A percentile compares a stretch with the other conserved stretches of the same genome.
Evolutionary conservation across 1,140 invertebrate genomes (phyloP).

Genomic region (Araneus ventricosus): DNA sequence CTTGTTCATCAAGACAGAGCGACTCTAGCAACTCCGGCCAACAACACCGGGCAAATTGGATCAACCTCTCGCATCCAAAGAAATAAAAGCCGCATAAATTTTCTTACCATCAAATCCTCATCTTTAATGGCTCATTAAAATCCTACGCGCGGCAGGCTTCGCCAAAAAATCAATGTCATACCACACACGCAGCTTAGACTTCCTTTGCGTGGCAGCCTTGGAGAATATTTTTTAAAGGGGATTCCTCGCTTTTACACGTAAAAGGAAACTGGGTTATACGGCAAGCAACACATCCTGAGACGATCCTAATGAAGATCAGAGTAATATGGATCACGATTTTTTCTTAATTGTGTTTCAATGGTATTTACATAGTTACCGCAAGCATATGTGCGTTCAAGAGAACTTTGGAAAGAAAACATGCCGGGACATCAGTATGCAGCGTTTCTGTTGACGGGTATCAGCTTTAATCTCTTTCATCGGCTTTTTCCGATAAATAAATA

Average conservation of each 20-base stretch:
- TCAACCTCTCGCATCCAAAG: not conserved
- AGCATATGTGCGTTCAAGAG: not conserved
- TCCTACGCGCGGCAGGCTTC: constrained; percentile 27
- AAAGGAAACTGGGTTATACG: constrained; percentile 27
- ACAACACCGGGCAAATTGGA: not conserved
- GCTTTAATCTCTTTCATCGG: not conserved
- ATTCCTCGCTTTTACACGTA: not conserved
- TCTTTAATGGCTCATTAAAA: constrained; percentile 35
- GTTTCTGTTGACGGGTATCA: not conserved
- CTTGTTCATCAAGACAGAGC: not conserved
- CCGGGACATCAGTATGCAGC: not conserved
- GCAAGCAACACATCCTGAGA: not conserved
- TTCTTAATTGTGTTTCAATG: constrained; percentile 25
- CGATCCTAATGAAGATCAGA: not conserved
- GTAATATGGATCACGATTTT: not conserved
- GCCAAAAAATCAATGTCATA: constrained; percentile 25
- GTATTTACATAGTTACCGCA: not conserved
- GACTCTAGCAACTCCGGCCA: not conserved
- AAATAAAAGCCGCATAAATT: constrained; percentile 3
- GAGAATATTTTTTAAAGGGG: not conserved
- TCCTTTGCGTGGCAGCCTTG: constrained; percentile 33
- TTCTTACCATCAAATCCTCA: not conserved
- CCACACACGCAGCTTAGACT: not conserved
- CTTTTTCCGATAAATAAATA: not conserved
- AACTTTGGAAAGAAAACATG: not conserved